Evolutionary conservation across 2,888 invertebrate species (phyloP).

Genomic region (Liodrosophila aerea): DNA sequence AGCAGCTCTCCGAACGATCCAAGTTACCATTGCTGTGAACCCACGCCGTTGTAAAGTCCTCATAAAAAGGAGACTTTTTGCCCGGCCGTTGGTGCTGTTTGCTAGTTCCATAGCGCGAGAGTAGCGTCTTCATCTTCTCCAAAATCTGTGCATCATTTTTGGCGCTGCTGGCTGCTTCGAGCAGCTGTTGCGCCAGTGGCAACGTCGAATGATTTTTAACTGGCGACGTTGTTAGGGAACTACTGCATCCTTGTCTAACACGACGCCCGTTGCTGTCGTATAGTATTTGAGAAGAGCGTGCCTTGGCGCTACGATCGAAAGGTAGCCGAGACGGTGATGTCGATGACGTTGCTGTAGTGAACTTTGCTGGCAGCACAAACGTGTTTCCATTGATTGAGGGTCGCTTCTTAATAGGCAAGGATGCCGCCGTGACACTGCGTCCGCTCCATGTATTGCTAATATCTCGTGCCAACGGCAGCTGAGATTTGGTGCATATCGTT

Average conservation of each 20-base stretch:
- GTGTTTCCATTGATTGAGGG: conserved; percentile 86
- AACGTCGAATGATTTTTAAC: conserved; percentile 85
- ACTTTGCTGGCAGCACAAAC: conserved; percentile 82
- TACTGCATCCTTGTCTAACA: conserved; percentile 79
- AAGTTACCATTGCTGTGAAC: conserved; percentile 88
- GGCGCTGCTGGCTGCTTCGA: conserved; percentile 87
- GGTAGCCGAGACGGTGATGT: conserved; percentile 74
- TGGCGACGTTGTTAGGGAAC: conserved; percentile 83
- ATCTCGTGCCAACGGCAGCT: conserved; percentile 81
- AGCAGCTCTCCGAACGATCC: conserved; percentile 85
- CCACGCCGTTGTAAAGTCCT: conserved; percentile 88
- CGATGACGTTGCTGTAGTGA: conserved; percentile 14
- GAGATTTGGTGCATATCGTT: conserved; percentile 32
- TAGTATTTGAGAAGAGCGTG: conserved; percentile 80
- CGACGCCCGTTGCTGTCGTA: conserved; percentile 84
- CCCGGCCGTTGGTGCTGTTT: conserved; percentile 54
- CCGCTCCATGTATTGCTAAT: conserved; percentile 90
- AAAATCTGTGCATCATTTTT: conserved; percentile 89
- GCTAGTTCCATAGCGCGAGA: conserved; percentile 84
- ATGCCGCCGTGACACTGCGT: conserved; percentile 81
- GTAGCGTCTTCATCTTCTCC: conserved; percentile 88
- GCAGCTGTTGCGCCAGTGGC: conserved; percentile 87
- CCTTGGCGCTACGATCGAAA: conserved; percentile 83
- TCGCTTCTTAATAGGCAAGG: conserved; percentile 80
- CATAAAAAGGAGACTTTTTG: conserved; percentile 84